Percentiles rank a stretch among this genome's conserved stretches.
Evolutionary conservation across 1,140 invertebrate genomes (phyloP).

Genomic region (Bombus affinis): DNA sequence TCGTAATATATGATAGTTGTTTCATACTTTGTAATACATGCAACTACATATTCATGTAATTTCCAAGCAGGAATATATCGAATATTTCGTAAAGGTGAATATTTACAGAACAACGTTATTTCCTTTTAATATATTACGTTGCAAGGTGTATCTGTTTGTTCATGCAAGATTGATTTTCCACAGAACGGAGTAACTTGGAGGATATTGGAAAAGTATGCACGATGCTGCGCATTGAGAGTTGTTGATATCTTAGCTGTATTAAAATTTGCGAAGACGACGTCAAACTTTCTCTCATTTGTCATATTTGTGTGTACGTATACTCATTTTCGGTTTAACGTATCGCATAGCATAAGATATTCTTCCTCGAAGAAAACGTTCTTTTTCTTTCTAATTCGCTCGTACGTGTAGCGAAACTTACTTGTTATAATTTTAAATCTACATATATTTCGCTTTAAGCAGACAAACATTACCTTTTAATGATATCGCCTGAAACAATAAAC

Average conservation of each 20-base stretch:
- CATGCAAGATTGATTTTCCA: constrained; percentile 5
- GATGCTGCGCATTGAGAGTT: not conserved
- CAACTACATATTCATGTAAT: not conserved
- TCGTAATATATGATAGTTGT: not conserved
- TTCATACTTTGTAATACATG: not conserved
- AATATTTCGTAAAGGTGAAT: not conserved
- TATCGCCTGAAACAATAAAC: not conserved
- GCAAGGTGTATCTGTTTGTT: not conserved
- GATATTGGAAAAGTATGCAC: constrained; percentile 3
- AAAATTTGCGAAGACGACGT: not conserved
- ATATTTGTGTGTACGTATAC: not conserved
- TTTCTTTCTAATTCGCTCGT: not conserved
- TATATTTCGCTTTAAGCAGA: not conserved
- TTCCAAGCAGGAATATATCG: not conserved
- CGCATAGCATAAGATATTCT: too few relatives aligned
- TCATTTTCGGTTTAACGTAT: not conserved
- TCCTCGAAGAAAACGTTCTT: not conserved
- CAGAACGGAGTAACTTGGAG: not conserved
- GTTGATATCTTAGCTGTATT: constrained; percentile 1
- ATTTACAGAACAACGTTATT: not conserved
- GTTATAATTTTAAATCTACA: not conserved
- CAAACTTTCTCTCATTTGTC: not conserved
- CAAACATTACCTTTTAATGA: not conserved
- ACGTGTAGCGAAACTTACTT: not conserved
- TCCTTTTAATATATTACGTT: not conserved